Evolutionary conservation across 2,797 vertebrate genomes (phyloP).

Genomic region (Psittacula echo): DNA sequence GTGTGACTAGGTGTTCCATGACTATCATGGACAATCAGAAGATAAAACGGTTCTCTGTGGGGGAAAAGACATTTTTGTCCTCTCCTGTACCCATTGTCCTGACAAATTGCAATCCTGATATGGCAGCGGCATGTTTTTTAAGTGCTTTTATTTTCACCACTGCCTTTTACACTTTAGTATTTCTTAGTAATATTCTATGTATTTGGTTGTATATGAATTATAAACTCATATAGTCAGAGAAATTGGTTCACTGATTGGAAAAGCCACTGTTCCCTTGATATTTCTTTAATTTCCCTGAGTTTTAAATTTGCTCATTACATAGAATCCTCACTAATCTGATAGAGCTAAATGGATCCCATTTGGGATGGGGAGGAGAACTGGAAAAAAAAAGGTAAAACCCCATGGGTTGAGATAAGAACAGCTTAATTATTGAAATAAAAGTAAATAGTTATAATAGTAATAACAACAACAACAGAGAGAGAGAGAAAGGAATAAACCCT

Average conservation of each 20-base stretch:
- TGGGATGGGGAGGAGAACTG: background rate
- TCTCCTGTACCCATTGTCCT: background rate
- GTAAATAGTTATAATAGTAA: background rate
- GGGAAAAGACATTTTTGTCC: background rate
- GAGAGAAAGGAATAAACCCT: background rate
- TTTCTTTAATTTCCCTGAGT: background rate
- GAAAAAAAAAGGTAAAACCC: background rate
- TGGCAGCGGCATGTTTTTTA: background rate
- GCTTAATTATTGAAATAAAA: background rate
- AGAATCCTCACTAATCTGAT: background rate
- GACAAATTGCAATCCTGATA: background rate
- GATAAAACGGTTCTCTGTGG: background rate
- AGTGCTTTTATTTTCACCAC: background rate
- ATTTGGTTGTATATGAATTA: background rate
- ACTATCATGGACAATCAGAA: background rate
- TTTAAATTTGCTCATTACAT: background rate
- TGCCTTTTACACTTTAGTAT: background rate
- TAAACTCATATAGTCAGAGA: background rate
- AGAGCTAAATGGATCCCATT: background rate
- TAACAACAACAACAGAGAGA: background rate
- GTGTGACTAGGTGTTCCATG: background rate
- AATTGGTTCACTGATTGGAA: background rate
- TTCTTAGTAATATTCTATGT: background rate
- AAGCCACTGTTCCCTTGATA: background rate
- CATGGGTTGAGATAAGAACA: background rate